These are phyloP conservation scores for Heliangelus exortis DNA, from an alignment of 2,797 vertebrate genomes.

Conservation along the genomic window DNA sequence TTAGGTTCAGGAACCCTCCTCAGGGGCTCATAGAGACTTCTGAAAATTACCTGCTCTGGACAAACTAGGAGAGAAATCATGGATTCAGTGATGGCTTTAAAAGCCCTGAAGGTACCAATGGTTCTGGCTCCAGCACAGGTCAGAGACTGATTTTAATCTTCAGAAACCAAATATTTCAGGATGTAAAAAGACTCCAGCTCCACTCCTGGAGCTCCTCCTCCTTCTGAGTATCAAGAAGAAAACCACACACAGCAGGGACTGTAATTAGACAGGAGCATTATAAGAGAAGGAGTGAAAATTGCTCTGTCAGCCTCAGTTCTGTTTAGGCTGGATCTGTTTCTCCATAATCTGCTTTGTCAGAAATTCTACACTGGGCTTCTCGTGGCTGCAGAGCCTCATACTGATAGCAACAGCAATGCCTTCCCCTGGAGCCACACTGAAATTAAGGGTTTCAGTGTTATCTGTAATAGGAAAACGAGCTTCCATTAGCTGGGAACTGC, in stretches of 20 bases:
- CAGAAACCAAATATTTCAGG: background rate
- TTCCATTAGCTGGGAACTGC: background rate
- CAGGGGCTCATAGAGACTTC: background rate
- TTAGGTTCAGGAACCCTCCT: background rate
- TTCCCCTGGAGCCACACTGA: background rate
- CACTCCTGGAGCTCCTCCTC: background rate
- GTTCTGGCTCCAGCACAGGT: background rate
- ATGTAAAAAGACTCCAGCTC: background rate
- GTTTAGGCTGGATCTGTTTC: background rate
- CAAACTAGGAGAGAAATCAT: background rate
- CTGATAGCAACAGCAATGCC: background rate
- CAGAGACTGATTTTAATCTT: background rate
- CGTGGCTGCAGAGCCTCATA: background rate
- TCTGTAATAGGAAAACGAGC: background rate
- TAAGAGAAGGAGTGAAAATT: background rate
- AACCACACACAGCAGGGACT: background rate
- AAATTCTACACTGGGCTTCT: background rate
- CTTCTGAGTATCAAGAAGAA: background rate
- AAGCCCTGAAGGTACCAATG: background rate
- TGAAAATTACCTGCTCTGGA: background rate
- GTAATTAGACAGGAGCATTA: constrained; percentile 6
- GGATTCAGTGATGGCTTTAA: background rate
- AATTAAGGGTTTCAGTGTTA: background rate
- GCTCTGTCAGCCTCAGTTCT: constrained; percentile 29
- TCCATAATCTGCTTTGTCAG: constrained; percentile 9